A percentile compares a stretch with the other conserved stretches of the same genome.
These are phyloP conservation scores for Parauchenoglanis punctatus DNA, from an alignment of 2,797 vertebrate species.

Conservation along the genomic window DNA sequence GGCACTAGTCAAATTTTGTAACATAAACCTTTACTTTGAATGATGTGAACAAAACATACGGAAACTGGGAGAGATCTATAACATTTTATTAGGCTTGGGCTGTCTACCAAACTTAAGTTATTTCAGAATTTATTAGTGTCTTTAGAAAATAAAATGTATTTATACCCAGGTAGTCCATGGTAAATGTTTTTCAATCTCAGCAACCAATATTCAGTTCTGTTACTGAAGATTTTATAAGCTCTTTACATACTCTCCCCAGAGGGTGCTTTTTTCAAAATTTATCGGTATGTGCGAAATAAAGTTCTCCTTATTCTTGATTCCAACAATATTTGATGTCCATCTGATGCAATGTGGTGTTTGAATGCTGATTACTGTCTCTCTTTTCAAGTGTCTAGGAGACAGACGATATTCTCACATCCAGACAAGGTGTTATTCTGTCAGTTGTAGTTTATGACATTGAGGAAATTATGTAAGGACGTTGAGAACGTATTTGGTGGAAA, in stretches of 20 bases:
- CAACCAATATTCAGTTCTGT: neutral
- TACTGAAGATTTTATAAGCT: neutral
- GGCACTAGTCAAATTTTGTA: neutral
- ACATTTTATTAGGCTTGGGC: neutral
- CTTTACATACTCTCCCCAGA: neutral
- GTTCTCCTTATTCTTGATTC: neutral
- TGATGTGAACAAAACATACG: neutral
- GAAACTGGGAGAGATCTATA: neutral
- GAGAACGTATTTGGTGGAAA: neutral
- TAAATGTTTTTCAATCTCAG: neutral
- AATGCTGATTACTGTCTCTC: neutral
- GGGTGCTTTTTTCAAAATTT: neutral
- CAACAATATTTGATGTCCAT: neutral
- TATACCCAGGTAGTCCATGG: neutral
- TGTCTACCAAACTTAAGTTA: neutral
- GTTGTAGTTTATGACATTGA: neutral
- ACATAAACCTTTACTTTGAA: neutral
- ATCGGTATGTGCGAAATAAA: neutral
- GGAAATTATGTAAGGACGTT: neutral
- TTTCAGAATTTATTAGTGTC: neutral
- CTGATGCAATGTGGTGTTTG: neutral
- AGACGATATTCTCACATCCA: neutral
- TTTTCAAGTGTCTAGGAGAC: constrained; percentile 11
- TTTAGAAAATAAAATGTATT: neutral
- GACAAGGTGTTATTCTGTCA: neutral